A percentile compares a stretch with the other conserved stretches of the same genome.
phyloP scores from a whole-genome alignment of 2,113 vertebrate species.

The Gulo gulo region DNA sequence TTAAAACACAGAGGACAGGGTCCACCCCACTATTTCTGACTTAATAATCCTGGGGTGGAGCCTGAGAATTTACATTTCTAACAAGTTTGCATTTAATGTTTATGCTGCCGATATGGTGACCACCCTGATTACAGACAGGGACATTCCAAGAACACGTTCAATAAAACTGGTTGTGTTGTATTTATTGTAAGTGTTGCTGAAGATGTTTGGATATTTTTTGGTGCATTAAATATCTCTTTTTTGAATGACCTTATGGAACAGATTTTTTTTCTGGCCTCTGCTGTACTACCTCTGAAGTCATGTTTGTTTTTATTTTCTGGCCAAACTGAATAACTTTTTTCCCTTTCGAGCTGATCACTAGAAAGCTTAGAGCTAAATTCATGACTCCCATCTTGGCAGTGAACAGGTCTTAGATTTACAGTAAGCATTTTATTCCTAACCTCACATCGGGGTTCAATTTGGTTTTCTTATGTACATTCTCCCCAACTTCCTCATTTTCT shows the following conservation, averaged over 20 bases:
- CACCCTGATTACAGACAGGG: neutral
- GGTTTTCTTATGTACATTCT: neutral
- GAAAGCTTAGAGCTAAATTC: neutral
- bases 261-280: neutral
- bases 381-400: neutral
- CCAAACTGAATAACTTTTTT: neutral
- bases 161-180: neutral
- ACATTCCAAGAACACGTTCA: neutral
- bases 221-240: neutral
- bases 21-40: neutral
- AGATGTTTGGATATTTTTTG: neutral
- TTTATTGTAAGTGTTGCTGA: neutral
- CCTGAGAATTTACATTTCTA: constrained; percentile 25
- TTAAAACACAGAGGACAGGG: neutral
- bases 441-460: neutral
- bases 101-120: neutral
- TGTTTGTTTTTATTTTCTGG: neutral
- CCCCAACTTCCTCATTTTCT: neutral
- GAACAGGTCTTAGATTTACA: neutral
- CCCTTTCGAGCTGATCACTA: neutral
- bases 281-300: neutral
- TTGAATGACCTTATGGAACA: neutral
- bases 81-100: neutral
- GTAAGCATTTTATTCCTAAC: neutral
- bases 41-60: neutral